Base-by-base conservation (phyloP, 30 jellyfish, hydroid and myxozoan genomes). In the Chrysaora quinquecirrha region DNA sequence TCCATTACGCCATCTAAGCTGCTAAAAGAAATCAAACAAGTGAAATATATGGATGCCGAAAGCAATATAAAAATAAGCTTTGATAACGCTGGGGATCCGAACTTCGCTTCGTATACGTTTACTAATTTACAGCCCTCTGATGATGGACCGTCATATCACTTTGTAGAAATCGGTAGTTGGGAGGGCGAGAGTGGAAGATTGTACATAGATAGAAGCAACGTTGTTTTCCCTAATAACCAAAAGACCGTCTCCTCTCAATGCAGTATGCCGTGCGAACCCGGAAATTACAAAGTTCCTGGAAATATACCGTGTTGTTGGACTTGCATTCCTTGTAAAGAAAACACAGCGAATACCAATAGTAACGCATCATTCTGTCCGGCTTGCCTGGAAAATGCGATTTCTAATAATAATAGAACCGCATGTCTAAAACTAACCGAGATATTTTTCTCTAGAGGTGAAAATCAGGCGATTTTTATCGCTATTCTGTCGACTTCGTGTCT, bases 271-370 rank as follows among this genome's bases (percentile, higher is more conserved):
- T 90, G 97, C 73, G 60, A 0, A 3, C 96, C 97, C 0, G 97
- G 97, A 3, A 65, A 23, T 50, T 82, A 72, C 71, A 75, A 80
- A 49, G 63, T 84, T 6, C 64, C 67, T 20, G 88, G 94, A 18
- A 63, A 72, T 67, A 61, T 34, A 6, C 29, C 96, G 25, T 90
- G 96, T 50, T 90, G 97, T 64, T 90, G 97, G 97, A 68, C 79
- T 1, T 90, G 97, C 58, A 80, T 81, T 23, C 63, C 32, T 16
- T 87, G 96, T 52, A 30, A 35, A 27, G 20, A 30, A 22, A 89
- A 73, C 43, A 28, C 75, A n/a, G 71, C 71, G 0, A 87, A 76
- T 35, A 33, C 65, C n/a, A 0, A 65, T 46, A 74, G 78, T 11
- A 71, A 61, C 20, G 60, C 24, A 12, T 58, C 74, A 27, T 20